Percentiles rank a stretch among this genome's conserved stretches.
phyloP scores from a whole-genome alignment of 1,140 invertebrate genomes.

The Drosophila neocordata region DNA sequence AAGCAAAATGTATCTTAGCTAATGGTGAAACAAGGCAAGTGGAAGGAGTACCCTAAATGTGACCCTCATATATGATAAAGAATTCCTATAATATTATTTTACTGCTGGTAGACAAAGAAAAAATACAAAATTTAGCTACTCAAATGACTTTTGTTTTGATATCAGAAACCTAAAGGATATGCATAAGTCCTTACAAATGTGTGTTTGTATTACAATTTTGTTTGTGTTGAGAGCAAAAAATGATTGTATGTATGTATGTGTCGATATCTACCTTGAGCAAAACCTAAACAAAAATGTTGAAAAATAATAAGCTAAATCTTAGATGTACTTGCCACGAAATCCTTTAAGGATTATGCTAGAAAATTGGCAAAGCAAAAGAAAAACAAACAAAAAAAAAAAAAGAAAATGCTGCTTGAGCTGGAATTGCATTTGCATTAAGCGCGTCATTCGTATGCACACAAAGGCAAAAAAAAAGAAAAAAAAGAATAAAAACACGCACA shows the following conservation, averaged over 20 bases:
- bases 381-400: not conserved
- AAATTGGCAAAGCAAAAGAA: not conserved
- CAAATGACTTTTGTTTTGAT: too few relatives aligned
- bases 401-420: conserved; percentile 4
- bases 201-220: not conserved
- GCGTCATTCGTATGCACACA: conserved; percentile 56
- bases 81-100: not conserved
- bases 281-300: too few relatives aligned
- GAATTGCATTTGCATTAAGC: conserved; percentile 61
- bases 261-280: not conserved
- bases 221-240: not conserved
- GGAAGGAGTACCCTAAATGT: not conserved
- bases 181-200: not conserved
- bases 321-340: too few relatives aligned
- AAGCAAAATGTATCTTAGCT: not conserved
- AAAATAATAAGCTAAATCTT: too few relatives aligned
- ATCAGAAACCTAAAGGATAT: too few relatives aligned
- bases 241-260: conserved; percentile 15
- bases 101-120: not conserved
- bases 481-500: not conserved
- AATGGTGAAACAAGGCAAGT: too few relatives aligned
- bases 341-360: not conserved
- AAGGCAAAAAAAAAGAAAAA: conserved; percentile 16
- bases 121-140: too few relatives aligned
- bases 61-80: not conserved